A percentile compares a stretch with the other conserved stretches of the same genome.
Conservation (phyloP, 1,140 invertebrate species). For the Cydia strobilella region DNA sequence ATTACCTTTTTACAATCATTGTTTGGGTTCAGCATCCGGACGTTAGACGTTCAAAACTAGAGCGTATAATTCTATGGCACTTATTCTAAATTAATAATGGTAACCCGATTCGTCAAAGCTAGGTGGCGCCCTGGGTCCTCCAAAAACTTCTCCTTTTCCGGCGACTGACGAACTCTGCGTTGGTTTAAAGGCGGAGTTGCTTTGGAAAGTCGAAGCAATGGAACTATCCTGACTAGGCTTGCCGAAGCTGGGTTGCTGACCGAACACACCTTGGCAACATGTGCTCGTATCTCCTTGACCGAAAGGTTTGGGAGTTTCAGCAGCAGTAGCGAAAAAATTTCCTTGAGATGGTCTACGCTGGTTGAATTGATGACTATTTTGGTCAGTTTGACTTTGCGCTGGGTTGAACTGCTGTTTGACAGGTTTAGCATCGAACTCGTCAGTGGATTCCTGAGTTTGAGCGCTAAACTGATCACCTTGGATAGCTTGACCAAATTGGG, state of each 20-base stretch:
- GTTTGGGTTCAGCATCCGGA: background rate
- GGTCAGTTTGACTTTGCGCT: conserved; percentile 6
- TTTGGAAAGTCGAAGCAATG: conserved; percentile 25
- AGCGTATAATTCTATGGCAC: conserved; percentile 37
- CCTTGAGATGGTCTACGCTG: conserved; percentile 18
- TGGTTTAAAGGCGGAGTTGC: conserved; percentile 4
- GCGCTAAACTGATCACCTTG: background rate
- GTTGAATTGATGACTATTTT: conserved; percentile 20
- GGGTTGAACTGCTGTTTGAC: background rate
- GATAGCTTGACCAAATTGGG: background rate
- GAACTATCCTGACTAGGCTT: conserved; percentile 32
- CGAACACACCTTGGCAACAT: background rate
- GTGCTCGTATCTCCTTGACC: background rate
- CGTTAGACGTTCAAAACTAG: background rate
- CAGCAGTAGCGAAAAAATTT: background rate
- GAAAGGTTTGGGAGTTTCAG: background rate
- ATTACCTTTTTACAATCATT: background rate
- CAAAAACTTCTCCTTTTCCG: conserved; percentile 53
- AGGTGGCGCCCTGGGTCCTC: conserved; percentile 55
- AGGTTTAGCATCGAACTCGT: conserved; percentile 5
- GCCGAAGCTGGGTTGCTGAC: conserved; percentile 12
- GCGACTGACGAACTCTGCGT: conserved; percentile 36
- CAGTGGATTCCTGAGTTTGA: conserved; percentile 16
- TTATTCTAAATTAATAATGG: conserved; percentile 54
- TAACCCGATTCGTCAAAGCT: conserved; percentile 66